Evolutionary conservation across 2,888 invertebrate species (phyloP).

Genomic region (Gryllus longicercus): DNA sequence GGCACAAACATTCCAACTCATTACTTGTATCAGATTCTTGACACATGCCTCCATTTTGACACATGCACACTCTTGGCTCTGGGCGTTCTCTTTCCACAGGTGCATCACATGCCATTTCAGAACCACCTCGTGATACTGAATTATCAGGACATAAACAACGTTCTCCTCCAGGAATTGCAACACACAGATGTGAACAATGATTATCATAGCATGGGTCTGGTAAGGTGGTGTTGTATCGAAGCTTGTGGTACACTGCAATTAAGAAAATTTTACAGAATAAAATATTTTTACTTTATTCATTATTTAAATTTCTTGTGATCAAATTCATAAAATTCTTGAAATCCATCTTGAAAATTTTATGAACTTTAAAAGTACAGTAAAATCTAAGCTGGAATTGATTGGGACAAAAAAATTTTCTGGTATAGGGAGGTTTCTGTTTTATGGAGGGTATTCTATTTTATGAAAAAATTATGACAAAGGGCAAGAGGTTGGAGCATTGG

Average conservation of each 20-base stretch:
- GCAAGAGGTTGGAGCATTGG: too few species aligned
- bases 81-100: slow-evolving; percentile 72
- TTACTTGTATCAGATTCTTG: slow-evolving; percentile 26
- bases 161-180: slow-evolving; percentile 82
- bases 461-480: too few species aligned
- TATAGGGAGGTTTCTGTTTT: too few species aligned
- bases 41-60: slow-evolving; percentile 66
- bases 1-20: slow-evolving; percentile 66
- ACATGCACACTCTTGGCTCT: slow-evolving; percentile 73
- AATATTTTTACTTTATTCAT: too few species aligned
- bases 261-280: not conserved
- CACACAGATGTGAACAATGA: slow-evolving; percentile 88
- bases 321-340: too few species aligned
- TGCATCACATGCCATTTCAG: slow-evolving; percentile 77
- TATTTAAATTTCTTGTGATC: too few species aligned
- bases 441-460: too few species aligned
- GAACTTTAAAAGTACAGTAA: too few species aligned
- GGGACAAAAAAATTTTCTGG: too few species aligned
- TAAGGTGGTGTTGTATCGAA: slow-evolving; percentile 74
- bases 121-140: slow-evolving; percentile 45
- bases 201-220: slow-evolving; percentile 65
- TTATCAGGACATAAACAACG: slow-evolving; percentile 89
- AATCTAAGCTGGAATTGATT: too few species aligned
- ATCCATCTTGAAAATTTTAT: too few species aligned
- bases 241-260: slow-evolving; percentile 68